Base-by-base conservation (phyloP, 1,140 invertebrate species). In the Heliconius hermathena region DNA sequence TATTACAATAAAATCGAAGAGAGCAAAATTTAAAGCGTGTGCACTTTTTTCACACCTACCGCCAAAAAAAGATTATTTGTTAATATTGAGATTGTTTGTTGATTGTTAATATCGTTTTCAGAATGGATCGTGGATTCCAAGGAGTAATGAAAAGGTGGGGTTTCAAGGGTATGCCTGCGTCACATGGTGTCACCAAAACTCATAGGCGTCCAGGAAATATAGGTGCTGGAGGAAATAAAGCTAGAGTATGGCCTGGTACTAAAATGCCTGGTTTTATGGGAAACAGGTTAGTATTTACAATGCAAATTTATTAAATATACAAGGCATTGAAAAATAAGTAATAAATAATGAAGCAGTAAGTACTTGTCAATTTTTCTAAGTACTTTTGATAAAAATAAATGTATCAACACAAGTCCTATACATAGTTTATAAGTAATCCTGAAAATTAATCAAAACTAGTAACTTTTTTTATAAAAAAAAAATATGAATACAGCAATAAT, bases 251-350 rank as follows among this genome's bases (percentile, higher is more conserved):
- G 97, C 98, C 98, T 73, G 99, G 99, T 76, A 99, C 98, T 41
- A 99, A 99, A 95, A 96, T 99, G 97, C 98, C 99, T 66, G 99
- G 99, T 52, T 98, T 99, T 87, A 99, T 99, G 99, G 99, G 99
- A 41, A 97, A 97, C 88, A 95, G 88, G 94, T 95, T 66, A 20
- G 54, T 72, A 52, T 82, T 92, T 93, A 78, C 83, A 95, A 94
- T 54, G 18, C 52, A 54, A 54, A 54, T 54, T 46, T 46, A 46
- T 16, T 46, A 46, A 36, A 36, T 8, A 36, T 36, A 36, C 33
- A 36, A 36, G 33, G 33, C 33, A 36, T 36, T 36, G 33, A 6
- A 36, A 6, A 36, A 8, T 36, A 36, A 36, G 33, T 36, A 36
- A 36, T 36, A 8, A 36, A 36, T 36, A 36, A 5, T 36, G 6